Percentiles rank a stretch among this genome's conserved stretches.
phyloP scores from a whole-genome alignment of 1,140 invertebrate genomes.

The Drosophila malerkotliana region DNA sequence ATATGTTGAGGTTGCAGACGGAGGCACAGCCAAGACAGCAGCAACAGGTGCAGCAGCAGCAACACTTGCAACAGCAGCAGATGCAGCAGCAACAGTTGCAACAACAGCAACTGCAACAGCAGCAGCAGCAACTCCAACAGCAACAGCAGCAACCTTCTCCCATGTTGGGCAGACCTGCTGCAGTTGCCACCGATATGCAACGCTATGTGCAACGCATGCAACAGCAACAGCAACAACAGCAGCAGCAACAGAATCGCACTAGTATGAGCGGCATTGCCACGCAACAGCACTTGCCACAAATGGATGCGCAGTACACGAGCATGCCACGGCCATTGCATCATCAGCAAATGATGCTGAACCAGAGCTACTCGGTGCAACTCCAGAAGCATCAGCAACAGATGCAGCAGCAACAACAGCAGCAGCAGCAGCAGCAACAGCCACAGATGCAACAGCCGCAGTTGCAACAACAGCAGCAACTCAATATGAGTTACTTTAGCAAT shows the following conservation, averaged over 20 bases:
- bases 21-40: constrained; percentile 77
- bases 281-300: constrained; percentile 58
- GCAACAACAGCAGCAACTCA: constrained; percentile 82
- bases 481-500: constrained; percentile 74
- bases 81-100: constrained; percentile 4
- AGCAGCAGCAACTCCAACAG: not conserved
- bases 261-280: constrained; percentile 70
- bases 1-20: constrained; percentile 85
- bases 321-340: constrained; percentile 59
- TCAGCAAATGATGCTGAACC: constrained; percentile 34
- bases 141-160: constrained; percentile 49
- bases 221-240: constrained; percentile 56
- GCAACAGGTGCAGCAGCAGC: constrained; percentile 62
- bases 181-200: constrained; percentile 61
- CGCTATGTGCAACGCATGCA: constrained; percentile 73
- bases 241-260: constrained; percentile 53
- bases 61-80: constrained; percentile 56
- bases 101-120: constrained; percentile 17
- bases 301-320: constrained; percentile 63
- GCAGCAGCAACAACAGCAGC: constrained; percentile 69
- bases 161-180: constrained; percentile 53
- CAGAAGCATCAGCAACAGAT: constrained; percentile 66
- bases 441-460: constrained; percentile 64
- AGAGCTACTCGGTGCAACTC: constrained; percentile 66
- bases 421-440: constrained; percentile 72